Base-by-base conservation (phyloP, 2,888 invertebrate genomes). In the Chalcosyrphus nemorum region DNA sequence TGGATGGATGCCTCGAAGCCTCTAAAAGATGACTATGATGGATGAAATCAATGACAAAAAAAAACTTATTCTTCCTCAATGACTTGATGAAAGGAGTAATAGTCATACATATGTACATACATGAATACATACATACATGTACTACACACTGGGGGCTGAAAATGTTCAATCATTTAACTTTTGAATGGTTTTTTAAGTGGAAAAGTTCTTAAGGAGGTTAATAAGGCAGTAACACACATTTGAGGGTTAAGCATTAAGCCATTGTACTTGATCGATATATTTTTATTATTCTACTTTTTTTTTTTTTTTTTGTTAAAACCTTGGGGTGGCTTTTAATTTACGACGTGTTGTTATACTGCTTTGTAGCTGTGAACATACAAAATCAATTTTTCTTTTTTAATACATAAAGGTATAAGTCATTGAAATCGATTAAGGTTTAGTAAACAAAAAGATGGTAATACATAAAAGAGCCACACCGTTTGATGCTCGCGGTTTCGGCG, bases 1-100 rank as follows among this genome's bases (percentile, higher is more conserved):
- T 50, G 41, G 65, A 77, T 50, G 41, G 65, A 77, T 71, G 65
- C 24, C 65, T 77, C 38, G 38, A 19, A 66, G 50, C 52, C 50
- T 66, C 52, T 27, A 59, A 63, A n/a, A 70, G 71, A 65, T 57
- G 71, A 76, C 35, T 54, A 35, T 82, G 78, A 82, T 71, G 66
- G 59, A 77, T 72, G 52, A 65, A 66, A 61, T 66, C 71, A 66
- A 77, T 77, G 57, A 66, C 13, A 68, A 74, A 76, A 74, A 71
- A 70, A 50, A 21, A 13, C 17, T 15, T 57, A 38, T 59, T 29
- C 50, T 11, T 50, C 32, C 38, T 50, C 35, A 66, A 70, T 32
- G 29, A 21, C 21, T 35, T 24, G 29, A 3, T 57, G 47, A 71
- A 59, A 50, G 50, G 59, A 47, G 38, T 59, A 38, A 24, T 27